Evolutionary conservation across 2,888 invertebrate genomes (phyloP).

Genomic region (Papilio demoleus): DNA sequence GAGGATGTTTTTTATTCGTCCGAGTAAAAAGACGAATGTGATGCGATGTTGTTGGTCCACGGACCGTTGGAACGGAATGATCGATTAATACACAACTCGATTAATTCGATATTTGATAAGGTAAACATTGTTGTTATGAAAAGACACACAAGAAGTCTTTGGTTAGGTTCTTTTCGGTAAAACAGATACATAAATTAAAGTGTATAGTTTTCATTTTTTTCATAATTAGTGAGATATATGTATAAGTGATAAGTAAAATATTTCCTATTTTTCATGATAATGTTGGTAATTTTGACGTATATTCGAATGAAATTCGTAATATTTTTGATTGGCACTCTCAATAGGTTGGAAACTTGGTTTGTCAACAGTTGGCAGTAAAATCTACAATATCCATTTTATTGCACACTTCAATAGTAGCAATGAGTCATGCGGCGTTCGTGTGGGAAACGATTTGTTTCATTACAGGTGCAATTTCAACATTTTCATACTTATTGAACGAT

Average conservation of each 20-base stretch:
- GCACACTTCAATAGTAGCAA: constrained; percentile 21
- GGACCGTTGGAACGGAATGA: not conserved
- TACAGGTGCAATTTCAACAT: constrained; percentile 21
- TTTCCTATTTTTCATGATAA: too few relatives aligned
- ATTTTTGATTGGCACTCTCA: not conserved
- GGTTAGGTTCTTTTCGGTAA: not conserved
- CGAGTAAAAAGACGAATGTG: not conserved
- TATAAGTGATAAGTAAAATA: too few relatives aligned
- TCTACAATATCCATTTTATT: constrained; percentile 19
- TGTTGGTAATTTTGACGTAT: too few relatives aligned
- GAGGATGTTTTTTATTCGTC: not conserved
- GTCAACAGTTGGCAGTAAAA: constrained; percentile 4
- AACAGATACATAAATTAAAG: too few relatives aligned
- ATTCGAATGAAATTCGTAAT: not conserved
- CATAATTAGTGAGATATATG: too few relatives aligned
- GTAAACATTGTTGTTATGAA: not conserved
- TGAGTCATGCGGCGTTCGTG: constrained; percentile 32
- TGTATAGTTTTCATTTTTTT: too few relatives aligned
- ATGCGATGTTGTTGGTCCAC: not conserved
- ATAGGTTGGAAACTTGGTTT: constrained; percentile 2
- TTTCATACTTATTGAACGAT: constrained; percentile 14
- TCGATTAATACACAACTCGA: constrained; percentile 5
- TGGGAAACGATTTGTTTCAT: constrained; percentile 28
- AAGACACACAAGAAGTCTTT: not conserved
- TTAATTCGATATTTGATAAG: not conserved